Conservation (phyloP, 1,140 invertebrate genomes). For the Panagrolaimus sp. region DNA sequence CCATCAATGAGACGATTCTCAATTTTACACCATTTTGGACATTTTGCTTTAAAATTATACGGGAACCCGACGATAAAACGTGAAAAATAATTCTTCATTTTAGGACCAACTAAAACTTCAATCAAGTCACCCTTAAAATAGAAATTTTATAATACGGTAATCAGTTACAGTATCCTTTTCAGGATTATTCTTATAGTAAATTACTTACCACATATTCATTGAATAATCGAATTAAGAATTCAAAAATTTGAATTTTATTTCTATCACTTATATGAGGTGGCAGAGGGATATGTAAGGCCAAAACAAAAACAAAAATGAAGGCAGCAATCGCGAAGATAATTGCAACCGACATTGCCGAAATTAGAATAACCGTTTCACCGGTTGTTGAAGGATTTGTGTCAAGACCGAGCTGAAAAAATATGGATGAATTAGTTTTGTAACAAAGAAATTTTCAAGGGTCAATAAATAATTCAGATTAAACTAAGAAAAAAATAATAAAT, state of each 20-base stretch:
- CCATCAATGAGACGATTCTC: slow-evolving; percentile 38
- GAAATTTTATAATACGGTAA: neutral
- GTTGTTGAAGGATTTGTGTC: neutral
- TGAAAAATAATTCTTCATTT: slow-evolving; percentile 43
- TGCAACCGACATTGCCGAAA: slow-evolving; percentile 37
- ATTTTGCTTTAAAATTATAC: slow-evolving; percentile 36
- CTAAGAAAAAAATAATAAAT: too few relatives aligned
- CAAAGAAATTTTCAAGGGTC: too few relatives aligned
- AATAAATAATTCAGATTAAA: too few relatives aligned
- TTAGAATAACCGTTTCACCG: slow-evolving; percentile 21
- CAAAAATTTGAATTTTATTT: slow-evolving; percentile 46
- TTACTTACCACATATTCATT: slow-evolving; percentile 53
- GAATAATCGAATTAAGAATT: slow-evolving; percentile 47
- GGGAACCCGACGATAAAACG: slow-evolving; percentile 44
- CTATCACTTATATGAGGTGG: slow-evolving; percentile 50
- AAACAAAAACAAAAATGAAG: slow-evolving; percentile 42
- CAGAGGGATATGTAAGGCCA: slow-evolving; percentile 44
- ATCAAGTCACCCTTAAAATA: slow-evolving; percentile 45
- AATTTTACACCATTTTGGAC: slow-evolving; percentile 46
- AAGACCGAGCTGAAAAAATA: neutral
- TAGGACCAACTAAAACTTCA: slow-evolving; percentile 43
- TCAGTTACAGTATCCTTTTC: too few relatives aligned
- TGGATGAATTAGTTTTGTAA: too few relatives aligned
- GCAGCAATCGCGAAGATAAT: slow-evolving; percentile 33
- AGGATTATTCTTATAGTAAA: neutral